phyloP scores from a whole-genome alignment of 2,797 vertebrate genomes.

The Manis pentadactyla region DNA sequence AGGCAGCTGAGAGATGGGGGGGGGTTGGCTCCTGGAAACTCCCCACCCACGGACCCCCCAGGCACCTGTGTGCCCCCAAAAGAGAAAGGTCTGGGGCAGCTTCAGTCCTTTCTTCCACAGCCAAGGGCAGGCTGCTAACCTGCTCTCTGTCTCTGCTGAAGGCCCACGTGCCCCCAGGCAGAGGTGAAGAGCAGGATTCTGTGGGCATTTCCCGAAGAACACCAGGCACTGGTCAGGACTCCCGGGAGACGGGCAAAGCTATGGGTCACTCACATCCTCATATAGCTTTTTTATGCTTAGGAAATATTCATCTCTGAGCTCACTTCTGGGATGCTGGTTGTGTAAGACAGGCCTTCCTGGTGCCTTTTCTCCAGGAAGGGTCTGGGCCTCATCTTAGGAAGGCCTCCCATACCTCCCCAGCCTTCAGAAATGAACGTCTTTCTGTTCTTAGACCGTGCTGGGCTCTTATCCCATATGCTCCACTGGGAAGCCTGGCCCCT shows the following conservation, averaged over 20 bases:
- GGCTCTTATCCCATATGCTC: neutral
- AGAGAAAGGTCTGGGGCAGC: neutral
- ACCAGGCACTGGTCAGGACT: too few relatives aligned
- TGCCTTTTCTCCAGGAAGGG: neutral
- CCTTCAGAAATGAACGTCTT: neutral
- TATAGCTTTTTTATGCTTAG: neutral
- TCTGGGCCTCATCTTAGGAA: neutral
- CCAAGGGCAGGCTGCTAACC: neutral
- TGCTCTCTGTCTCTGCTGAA: neutral
- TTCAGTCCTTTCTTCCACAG: neutral
- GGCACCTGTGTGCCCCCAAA: neutral
- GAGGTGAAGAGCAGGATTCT: fast-evolving
- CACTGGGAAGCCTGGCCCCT: neutral
- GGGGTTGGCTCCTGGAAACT: neutral
- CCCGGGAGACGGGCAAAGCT: too few relatives aligned
- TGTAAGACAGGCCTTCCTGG: too few relatives aligned
- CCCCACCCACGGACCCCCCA: fast-evolving
- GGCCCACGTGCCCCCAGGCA: neutral
- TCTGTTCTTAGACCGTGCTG: neutral
- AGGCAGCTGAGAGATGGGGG: neutral
- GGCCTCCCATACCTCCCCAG: too few relatives aligned
- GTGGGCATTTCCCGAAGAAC: neutral
- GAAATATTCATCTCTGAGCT: too few relatives aligned
- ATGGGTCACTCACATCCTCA: neutral
- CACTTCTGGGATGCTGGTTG: neutral